These are phyloP conservation scores for Dicaeum eximium DNA, from an alignment of 2,113 vertebrate genomes.

Conservation along the genomic window DNA sequence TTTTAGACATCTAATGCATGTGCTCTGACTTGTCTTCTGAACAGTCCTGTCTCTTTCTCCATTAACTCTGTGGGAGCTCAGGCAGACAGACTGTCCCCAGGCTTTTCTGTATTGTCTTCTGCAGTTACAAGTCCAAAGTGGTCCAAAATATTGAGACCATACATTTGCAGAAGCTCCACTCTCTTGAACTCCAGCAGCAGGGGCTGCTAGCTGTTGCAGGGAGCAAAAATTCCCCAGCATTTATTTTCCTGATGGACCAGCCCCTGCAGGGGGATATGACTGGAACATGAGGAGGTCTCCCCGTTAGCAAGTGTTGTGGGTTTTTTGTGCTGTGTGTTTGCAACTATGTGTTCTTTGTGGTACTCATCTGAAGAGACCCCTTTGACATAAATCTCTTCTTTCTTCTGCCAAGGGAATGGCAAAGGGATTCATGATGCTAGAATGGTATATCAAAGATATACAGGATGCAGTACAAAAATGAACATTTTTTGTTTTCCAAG, in stretches of 20 bases:
- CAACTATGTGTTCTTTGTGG: neutral
- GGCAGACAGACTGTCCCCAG: neutral
- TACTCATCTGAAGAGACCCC: neutral
- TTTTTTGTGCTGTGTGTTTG: neutral
- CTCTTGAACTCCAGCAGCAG: neutral
- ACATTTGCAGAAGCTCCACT: neutral
- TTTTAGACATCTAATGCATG: neutral
- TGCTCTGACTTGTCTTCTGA: neutral
- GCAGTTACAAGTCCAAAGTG: neutral
- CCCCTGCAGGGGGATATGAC: rapidly evolving
- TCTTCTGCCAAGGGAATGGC: neutral
- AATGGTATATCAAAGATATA: neutral
- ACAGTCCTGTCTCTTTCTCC: neutral
- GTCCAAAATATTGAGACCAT: neutral
- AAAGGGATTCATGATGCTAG: neutral
- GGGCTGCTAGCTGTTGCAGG: neutral
- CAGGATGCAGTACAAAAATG: neutral
- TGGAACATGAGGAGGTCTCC: rapidly evolving
- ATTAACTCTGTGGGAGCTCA: neutral
- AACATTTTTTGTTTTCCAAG: neutral
- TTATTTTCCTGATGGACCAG: neutral
- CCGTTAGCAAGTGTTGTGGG: rapidly evolving
- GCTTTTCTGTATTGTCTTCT: neutral
- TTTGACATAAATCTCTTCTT: neutral
- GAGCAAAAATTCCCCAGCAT: neutral